These are phyloP conservation scores for Emydoidea blandingii DNA, from an alignment of 2,797 vertebrate species.

Conservation along the genomic window DNA sequence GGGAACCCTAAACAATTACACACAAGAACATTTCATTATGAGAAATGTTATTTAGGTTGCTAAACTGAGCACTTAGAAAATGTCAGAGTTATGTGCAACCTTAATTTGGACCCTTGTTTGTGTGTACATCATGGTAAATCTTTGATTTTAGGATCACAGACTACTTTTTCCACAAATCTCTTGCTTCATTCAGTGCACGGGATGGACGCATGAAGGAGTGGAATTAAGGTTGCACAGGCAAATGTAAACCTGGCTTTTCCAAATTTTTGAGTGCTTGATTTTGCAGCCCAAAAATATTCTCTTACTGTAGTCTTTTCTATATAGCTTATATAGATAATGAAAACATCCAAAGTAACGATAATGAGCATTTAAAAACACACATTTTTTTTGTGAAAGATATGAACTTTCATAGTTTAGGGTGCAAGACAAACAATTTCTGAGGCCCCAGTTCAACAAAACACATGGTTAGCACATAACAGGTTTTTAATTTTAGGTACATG, in stretches of 20 bases:
- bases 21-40: neutral
- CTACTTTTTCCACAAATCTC: rapidly evolving
- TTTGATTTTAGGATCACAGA: neutral
- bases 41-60: neutral
- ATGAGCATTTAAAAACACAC: neutral
- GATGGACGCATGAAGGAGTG: neutral
- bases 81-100: neutral
- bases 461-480: neutral
- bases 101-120: neutral
- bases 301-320: neutral
- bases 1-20: neutral
- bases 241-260: neutral
- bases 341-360: neutral
- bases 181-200: neutral
- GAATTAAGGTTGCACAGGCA: neutral
- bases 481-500: neutral
- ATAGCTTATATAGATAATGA: neutral
- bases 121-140: neutral
- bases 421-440: neutral
- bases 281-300: neutral
- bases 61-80: neutral
- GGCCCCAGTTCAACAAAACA: neutral
- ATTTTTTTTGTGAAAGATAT: neutral
- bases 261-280: neutral
- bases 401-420: neutral